Percentiles rank a stretch among this genome's conserved stretches.
Evolutionary conservation across 2,888 invertebrate species (phyloP).

Genomic region (Agriopis aurantiaria): DNA sequence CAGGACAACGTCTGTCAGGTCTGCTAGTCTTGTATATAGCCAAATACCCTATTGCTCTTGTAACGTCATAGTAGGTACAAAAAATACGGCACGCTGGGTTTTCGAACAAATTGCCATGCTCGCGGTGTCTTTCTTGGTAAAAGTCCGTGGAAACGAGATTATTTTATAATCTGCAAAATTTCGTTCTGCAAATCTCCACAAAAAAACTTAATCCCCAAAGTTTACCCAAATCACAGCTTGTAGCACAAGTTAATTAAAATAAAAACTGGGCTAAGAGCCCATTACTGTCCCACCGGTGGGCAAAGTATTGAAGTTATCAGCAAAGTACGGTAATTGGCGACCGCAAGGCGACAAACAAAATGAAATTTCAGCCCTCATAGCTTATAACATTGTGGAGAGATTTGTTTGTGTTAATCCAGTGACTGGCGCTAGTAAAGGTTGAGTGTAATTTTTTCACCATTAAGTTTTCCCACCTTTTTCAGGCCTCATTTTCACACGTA

Average conservation of each 20-base stretch:
- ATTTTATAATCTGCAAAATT: background rate
- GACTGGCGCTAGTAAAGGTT: background rate
- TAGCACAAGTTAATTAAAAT: constrained; percentile 17
- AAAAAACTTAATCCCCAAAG: constrained; percentile 9
- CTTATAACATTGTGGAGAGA: constrained; percentile 36
- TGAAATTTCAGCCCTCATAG: constrained; percentile 37
- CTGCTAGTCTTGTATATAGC: no score
- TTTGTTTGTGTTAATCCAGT: background rate
- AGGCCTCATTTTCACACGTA: background rate
- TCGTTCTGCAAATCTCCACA: background rate
- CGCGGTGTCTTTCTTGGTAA: no score
- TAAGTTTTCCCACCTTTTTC: background rate
- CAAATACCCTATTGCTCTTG: no score
- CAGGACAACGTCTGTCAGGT: no score
- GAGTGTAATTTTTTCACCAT: background rate
- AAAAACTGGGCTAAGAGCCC: constrained; percentile 14
- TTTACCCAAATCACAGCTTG: constrained; percentile 9
- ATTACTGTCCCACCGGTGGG: constrained; percentile 27
- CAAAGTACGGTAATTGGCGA: constrained; percentile 33
- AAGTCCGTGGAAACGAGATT: background rate
- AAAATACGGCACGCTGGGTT: no score
- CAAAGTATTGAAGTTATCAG: constrained; percentile 29
- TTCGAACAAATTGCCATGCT: no score
- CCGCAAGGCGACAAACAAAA: constrained; percentile 43
- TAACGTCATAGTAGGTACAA: no score